phyloP scores from a whole-genome alignment of 2,888 invertebrate genomes.

The Colostygia pectinataria region DNA sequence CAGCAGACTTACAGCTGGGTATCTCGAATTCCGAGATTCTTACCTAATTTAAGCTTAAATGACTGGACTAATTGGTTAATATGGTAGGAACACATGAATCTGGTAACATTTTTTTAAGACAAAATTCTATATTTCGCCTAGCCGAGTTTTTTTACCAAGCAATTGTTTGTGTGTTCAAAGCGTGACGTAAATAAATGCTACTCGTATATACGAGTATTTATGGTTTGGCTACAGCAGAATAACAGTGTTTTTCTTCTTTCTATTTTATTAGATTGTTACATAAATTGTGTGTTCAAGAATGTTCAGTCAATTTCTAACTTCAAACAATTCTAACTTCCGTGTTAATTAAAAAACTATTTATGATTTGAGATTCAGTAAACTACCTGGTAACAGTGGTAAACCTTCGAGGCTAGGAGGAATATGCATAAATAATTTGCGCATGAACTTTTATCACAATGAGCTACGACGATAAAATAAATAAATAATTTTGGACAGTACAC shows the following conservation, averaged over 20 bases:
- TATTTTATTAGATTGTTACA: constrained; percentile 28
- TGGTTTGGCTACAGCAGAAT: constrained; percentile 32
- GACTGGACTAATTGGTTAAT: too few species aligned
- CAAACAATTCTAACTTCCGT: constrained; percentile 6
- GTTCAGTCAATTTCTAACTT: constrained; percentile 1
- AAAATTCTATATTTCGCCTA: constrained; percentile 2
- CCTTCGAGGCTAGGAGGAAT: too few species aligned
- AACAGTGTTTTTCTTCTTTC: constrained; percentile 31
- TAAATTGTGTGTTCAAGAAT: constrained; percentile 20
- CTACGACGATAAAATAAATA: too few species aligned
- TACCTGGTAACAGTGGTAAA: too few species aligned
- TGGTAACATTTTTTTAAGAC: neutral
- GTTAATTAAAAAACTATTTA: constrained; percentile 1
- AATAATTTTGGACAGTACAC: too few species aligned
- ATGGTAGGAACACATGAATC: neutral
- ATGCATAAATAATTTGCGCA: too few species aligned
- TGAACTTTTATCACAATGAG: too few species aligned
- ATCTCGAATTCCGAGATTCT: neutral
- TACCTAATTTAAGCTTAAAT: too few species aligned
- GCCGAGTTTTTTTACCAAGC: constrained; percentile 33
- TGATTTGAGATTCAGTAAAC: neutral
- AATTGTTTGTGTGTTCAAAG: constrained; percentile 31
- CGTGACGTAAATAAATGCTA: constrained; percentile 36
- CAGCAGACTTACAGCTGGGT: neutral
- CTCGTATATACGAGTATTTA: too few species aligned